These are phyloP conservation scores for Ennomos fuscantarius DNA, from an alignment of 2,888 invertebrate species.

Conservation along the genomic window DNA sequence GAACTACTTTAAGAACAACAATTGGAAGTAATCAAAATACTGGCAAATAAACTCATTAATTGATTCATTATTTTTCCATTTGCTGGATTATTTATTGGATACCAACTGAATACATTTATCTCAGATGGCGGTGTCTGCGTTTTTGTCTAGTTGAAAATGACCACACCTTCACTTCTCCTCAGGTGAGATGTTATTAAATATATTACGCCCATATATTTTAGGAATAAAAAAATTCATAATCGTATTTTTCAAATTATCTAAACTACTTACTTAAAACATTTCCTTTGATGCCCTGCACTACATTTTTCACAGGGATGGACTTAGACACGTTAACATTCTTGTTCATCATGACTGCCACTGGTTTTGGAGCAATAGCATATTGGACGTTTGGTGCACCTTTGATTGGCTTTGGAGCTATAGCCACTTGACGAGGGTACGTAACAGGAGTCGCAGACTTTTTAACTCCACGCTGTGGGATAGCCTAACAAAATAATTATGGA, in stretches of 20 bases:
- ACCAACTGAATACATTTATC: too few species aligned
- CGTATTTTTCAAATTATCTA: background rate
- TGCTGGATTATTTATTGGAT: too few species aligned
- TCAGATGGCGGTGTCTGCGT: too few species aligned
- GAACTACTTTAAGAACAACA: too few species aligned
- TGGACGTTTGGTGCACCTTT: slow-evolving; percentile 47
- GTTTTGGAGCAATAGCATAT: slow-evolving; percentile 67
- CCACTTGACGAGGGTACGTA: slow-evolving; percentile 67
- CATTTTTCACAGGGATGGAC: slow-evolving; percentile 56
- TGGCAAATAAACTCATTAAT: too few species aligned
- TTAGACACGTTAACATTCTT: slow-evolving; percentile 47
- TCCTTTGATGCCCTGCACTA: slow-evolving; percentile 54
- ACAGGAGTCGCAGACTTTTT: slow-evolving; percentile 50
- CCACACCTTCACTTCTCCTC: too few species aligned
- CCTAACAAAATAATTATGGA: slow-evolving; percentile 42
- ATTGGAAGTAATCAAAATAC: too few species aligned
- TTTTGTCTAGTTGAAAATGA: too few species aligned
- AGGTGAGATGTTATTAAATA: too few species aligned
- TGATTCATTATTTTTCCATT: too few species aligned
- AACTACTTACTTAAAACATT: slow-evolving; percentile 62
- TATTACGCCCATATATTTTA: too few species aligned
- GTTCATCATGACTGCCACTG: slow-evolving; percentile 56
- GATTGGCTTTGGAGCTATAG: slow-evolving; percentile 77
- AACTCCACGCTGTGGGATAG: slow-evolving; percentile 41
- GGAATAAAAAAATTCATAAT: too few species aligned